phyloP scores from a whole-genome alignment of 2,888 invertebrate genomes.

The Diaphora mendica region DNA sequence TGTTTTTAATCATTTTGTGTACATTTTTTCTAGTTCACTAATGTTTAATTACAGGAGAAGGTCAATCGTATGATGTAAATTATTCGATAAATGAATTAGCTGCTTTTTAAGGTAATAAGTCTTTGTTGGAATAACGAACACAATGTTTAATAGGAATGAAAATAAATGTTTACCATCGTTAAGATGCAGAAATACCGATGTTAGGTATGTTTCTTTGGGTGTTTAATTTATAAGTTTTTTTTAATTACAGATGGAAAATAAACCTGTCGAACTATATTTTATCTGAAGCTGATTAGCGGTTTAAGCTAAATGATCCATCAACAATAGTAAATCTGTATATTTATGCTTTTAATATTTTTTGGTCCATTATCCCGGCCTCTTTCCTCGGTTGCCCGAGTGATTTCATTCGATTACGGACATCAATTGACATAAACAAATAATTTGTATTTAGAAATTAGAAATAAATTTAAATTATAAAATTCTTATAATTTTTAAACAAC shows the following conservation, averaged over 20 bases:
- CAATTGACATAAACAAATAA: too few species aligned
- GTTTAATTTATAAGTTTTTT: not conserved
- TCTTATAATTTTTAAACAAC: too few species aligned
- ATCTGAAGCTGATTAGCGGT: not conserved
- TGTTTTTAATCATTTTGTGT: not conserved
- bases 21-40: not conserved
- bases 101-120: not conserved
- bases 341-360: too few species aligned
- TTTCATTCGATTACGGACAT: too few species aligned
- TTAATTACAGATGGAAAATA: not conserved
- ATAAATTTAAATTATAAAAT: too few species aligned
- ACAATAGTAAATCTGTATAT: not conserved
- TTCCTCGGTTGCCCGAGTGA: too few species aligned
- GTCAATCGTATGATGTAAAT: not conserved
- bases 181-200: not conserved
- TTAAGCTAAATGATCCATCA: not conserved
- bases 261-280: not conserved
- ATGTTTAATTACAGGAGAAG: not conserved
- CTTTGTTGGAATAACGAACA: not conserved
- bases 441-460: too few species aligned
- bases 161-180: not conserved
- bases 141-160: not conserved
- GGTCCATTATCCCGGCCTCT: too few species aligned
- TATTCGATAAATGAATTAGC: not conserved
- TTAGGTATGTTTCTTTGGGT: not conserved